Evolutionary conservation across 2,113 vertebrate genomes (phyloP), one percentile per base, ranked within the genome.

Genomic region (Prunella himalayana): DNA sequence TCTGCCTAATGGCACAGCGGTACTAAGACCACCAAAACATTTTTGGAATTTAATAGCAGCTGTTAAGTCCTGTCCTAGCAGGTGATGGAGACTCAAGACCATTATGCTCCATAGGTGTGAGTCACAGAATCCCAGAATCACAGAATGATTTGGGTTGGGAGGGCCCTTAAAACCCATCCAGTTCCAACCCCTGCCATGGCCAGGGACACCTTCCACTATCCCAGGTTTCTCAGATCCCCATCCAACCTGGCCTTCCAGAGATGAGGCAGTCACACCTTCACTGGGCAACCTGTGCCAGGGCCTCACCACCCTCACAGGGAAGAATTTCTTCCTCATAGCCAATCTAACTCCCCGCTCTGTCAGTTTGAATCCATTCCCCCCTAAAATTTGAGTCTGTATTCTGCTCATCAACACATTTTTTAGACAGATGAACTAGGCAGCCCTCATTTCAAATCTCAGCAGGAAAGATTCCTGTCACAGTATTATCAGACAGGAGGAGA

Each of bases 341-440:
- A 17, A 30, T 39, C 28, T 51, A 33, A 82, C 4, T 10, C 6
- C 2, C 0, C 15, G 1, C 19, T 57, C 37, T 45, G 7, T 21
- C 45, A 30, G 39, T 82, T 12, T 68, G 21, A 89, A 41, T 39
- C 23, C 28, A 39, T 39, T 37, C 13, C 13, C 11, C 4, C 1
- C 45, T 57, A 61, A 63, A 60, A 27, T 60, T 73, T 11, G 6
- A 64, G 16, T 75, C 57, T 82, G 16, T 37, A 11, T 59, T 69
- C 63, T 90, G 42, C 50, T 82, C 54, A 57, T 71, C 54, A 63
- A 28, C 19, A 66, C 10, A 33, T 84, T 86, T 86, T 87, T 53
- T 21, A 63, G 63, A 87, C 8, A 65, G n/a, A 59, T 73, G 20
- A 90, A 80, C 23, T 51, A 77, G 81, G n/a, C 31, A 89, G 53